These are phyloP conservation scores for Morone saxatilis DNA, from an alignment of 2,113 vertebrate genomes.

Conservation along the genomic window DNA sequence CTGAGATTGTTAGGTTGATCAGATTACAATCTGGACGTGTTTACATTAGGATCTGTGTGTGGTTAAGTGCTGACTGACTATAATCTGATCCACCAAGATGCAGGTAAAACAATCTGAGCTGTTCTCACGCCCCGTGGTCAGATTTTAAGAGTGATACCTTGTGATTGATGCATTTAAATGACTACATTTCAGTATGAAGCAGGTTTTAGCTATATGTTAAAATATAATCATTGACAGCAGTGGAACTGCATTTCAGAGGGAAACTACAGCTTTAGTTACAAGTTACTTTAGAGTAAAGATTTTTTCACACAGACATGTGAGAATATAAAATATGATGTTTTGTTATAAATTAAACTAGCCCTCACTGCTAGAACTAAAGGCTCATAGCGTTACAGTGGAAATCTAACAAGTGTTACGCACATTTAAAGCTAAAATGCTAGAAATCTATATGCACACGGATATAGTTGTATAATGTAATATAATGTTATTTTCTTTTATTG, in stretches of 20 bases:
- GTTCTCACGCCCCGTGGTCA: neutral
- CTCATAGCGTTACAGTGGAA: too few species aligned
- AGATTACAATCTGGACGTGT: conserved; percentile 9
- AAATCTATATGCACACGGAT: too few species aligned
- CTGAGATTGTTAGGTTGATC: neutral
- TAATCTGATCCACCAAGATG: neutral
- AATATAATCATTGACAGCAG: neutral
- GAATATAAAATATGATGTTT: too few species aligned
- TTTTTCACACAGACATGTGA: too few species aligned
- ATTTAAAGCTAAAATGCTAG: too few species aligned
- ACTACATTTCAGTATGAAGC: neutral
- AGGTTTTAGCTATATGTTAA: neutral
- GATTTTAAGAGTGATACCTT: neutral
- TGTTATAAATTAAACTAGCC: too few species aligned
- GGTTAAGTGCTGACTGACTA: neutral
- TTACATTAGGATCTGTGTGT: neutral
- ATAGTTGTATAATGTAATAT: too few species aligned
- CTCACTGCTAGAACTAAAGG: too few species aligned
- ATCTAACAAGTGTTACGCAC: too few species aligned
- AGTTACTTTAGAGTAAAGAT: too few species aligned
- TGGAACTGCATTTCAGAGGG: neutral
- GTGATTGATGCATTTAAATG: neutral
- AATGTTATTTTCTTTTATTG: too few species aligned
- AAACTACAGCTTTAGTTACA: too few species aligned
- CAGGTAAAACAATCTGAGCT: neutral